Base-by-base conservation (phyloP, 1,140 invertebrate species). In the Bathynomus jamesi region DNA sequence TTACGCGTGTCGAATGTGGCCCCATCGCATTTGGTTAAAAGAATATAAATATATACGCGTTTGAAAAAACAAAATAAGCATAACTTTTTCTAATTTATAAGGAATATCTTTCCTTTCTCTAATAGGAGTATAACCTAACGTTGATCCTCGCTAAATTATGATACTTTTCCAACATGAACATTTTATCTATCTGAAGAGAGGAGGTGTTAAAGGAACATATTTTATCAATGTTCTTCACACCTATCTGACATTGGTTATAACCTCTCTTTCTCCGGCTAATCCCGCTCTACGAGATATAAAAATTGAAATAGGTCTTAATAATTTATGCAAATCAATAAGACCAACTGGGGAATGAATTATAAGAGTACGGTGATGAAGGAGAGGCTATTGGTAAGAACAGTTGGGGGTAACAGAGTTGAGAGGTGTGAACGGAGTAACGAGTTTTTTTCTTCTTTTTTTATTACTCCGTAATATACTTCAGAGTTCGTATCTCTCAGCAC, bases 301-400 rank as follows among this genome's bases (percentile, higher is more conserved):
- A 53, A 53, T 53, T 53, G 40, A 53, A 53, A 53, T 53, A 53
- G 40, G 40, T 53, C 40, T 53, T 53, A 53, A 53, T 53, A 53
- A 53, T 53, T 53, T 21, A 53, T 53, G 40, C 40, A 53, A 53
- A 53, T 53, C 40, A 53, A 17, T 21, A 21, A 53, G 40, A 53
- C 40, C 40, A 17, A 53, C 40, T 53, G 40, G 40, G 40, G 40
- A 17, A 53, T 53, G 40, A 53, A 53, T 53, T 53, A 53, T 53
- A 53, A 53, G 40, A 53, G 21, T 21, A 21, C 40, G 11, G 40
- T 21, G 40, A 17, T 53, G 40, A 53, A 53, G 40, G 13, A 53
- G 40, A 53, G 21, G 40, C 40, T 53, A 53, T 53, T 53, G 40
- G 40, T 7, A 21, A 53, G 21, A 53, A 17, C 40, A 53, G 40